Base-by-base conservation (phyloP, 2,888 invertebrate genomes). In the Coenonympha glycerion region DNA sequence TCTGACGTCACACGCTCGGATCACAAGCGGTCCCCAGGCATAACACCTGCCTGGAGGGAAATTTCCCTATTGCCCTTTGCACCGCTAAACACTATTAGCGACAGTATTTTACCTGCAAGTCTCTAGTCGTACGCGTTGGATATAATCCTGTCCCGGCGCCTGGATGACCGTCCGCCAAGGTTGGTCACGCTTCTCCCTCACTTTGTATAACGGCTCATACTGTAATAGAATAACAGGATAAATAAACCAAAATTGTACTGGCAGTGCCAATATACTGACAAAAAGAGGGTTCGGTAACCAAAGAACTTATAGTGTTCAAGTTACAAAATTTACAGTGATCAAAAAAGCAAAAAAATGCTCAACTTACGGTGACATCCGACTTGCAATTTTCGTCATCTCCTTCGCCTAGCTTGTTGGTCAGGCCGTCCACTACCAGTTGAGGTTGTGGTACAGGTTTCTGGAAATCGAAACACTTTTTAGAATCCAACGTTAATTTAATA, bases 91-190 rank as follows among this genome's bases (percentile, higher is more conserved):
- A 30, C 6, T 3, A 11, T 15, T 31, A 6, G 6, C 4, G 5
- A 31, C 1, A 8, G 9, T 8, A 15, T 33, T 40, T 19, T 21
- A 83, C 83, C 47, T 62, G 75, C 84, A 85, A 2, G 65, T 72
- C 52, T 84, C 84, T 3, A 83, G 48, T 0, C 83, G 72, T 2
- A 86, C 76, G 53, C 65, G 60, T 52, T 86, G 86, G 0, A 81
- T 59, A 58, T 71, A 84, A 54, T 78, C 77, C 26, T 73, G 71
- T 9, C 70, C 65, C 1, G 79, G 79, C 1, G 79, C 77, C 57
- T 85, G 81, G 0, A 80, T 63, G 0, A 83, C 84, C 0, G 63
- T 69, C 0, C 73, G 69, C 84, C 79, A 79, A 0, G 52, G 53
- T 6, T 59, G 52, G 1, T 71, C 66, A 0, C 70, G 64, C 15